Evolutionary conservation across 1,140 invertebrate species (phyloP), one percentile per base, ranked within the genome.

Genomic region (Diploscapter pachys): DNA sequence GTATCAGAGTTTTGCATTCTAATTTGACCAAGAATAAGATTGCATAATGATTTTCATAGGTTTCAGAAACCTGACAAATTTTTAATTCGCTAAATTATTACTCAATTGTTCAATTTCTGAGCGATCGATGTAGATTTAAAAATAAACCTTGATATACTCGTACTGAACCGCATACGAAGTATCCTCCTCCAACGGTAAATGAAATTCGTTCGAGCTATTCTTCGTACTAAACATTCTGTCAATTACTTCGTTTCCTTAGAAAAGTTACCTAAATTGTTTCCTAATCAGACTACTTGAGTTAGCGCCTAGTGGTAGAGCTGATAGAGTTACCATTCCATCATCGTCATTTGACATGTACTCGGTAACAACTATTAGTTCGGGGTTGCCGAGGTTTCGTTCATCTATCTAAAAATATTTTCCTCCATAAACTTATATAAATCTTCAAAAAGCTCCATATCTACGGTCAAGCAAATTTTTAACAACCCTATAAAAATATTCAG

Each of bases 91-190:
- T 31, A 31, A 31, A 31, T 31, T 31, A 31, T 31, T 31, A 31
- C 31, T 31, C 31, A 31, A 31, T 31, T 31, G 31, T 31, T 31
- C 31, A 31, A 31, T 31, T 31, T 31, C 31, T 31, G 31, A 31
- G 31, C 31, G 31, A 31, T 31, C 31, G 31, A 31, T 31, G 31
- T 31, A 31, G 31, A 31, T 31, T 31, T 31, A 31, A 31, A 31
- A 31, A 31, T 31, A 31, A 31, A 31, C 31, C 71, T 84, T 84
- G n/a, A 73, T 74, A 70, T 84, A 84, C 11, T 79, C 80, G 74
- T 84, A 84, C 59, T 75, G 75, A 3, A 85, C 80, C 3, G 83
- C 83, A 70, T 84, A 84, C 49, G 80, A 74, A 6, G 73, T 74
- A 8, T 75, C 69, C 5, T 82, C 71, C 57, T 81, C 78, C 53